Evolutionary conservation across 2,888 invertebrate genomes (phyloP), one percentile per base, ranked within the genome.

Genomic region (Lasioglossum lativentre): DNA sequence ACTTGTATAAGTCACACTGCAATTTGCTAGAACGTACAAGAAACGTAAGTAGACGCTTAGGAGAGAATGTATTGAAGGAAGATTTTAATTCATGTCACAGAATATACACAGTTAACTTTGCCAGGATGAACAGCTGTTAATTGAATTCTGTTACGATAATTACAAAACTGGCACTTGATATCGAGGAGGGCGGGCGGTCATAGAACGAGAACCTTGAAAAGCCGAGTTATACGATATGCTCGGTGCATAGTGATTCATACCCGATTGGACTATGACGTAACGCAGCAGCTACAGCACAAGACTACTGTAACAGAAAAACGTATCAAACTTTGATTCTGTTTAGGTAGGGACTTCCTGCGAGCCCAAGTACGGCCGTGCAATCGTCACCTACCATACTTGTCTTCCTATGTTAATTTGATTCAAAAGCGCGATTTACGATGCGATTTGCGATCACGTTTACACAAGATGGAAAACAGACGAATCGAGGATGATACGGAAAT

Each of bases 171-270:
- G 78, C 63, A 56, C 42, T 23, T 71, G 56, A 75, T 78, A 80
- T 63, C 73, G n/a, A 63, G 83, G 16, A 70, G 56, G 30, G 27
- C 59, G 52, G 45, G 38, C 74, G 72, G 73, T 88, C 79, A 72
- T 78, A 81, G 83, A 85, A 84, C 70, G 75, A 75, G 79, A 89
- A 84, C 88, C 92, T 92, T 92, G 91, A 89, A 92, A 86, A 89
- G 80, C 82, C 83, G 74, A 86, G 89, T 88, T 90, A 90, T 88
- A 89, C 76, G 87, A 92, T 90, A 91, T 86, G 82, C 70, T 79
- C 42, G 56, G 75, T 77, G 82, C 84, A 78, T 90, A 89, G 85
- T 92, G 92, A 93, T 91, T 93, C 90, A 91, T 92, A 87, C 80
- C 52, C 87, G 87, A 92, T 91, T 86, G 82, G 59, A 75, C 81